Conservation (phyloP, 1,140 invertebrate genomes). For the Halictus rubicundus region DNA sequence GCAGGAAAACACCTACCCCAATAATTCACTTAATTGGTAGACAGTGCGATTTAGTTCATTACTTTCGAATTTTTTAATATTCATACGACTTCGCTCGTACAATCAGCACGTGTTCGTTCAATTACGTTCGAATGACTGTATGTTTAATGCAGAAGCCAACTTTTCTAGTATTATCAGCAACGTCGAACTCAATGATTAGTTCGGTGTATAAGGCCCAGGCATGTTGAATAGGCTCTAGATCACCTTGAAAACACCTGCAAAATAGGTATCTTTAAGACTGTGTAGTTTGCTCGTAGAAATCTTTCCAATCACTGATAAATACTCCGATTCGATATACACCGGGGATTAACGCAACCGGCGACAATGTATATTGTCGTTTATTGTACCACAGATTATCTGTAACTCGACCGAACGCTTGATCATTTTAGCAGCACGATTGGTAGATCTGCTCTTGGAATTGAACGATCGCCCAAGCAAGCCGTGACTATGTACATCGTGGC, state of each 20-base stretch:
- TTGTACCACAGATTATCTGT: slow-evolving; percentile 12
- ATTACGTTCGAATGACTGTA: no score
- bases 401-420: no score
- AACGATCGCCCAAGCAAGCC: neutral
- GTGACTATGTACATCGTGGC: neutral
- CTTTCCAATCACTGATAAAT: neutral
- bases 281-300: neutral
- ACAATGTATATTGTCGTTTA: neutral
- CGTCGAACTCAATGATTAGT: neutral
- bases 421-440: neutral
- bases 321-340: neutral
- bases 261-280: slow-evolving; percentile 1
- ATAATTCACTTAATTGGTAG: no score
- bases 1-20: no score
- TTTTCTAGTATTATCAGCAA: no score
- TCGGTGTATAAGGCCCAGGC: neutral
- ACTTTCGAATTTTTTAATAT: no score
- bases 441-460: neutral
- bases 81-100: no score
- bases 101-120: no score
- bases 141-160: no score
- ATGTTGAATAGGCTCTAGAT: slow-evolving; percentile 7
- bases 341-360: neutral
- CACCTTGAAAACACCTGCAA: slow-evolving; percentile 19
- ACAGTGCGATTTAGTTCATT: no score